phyloP scores from a whole-genome alignment of 35 echinoderm and acorn worm species.

The Lytechinus pictus region DNA sequence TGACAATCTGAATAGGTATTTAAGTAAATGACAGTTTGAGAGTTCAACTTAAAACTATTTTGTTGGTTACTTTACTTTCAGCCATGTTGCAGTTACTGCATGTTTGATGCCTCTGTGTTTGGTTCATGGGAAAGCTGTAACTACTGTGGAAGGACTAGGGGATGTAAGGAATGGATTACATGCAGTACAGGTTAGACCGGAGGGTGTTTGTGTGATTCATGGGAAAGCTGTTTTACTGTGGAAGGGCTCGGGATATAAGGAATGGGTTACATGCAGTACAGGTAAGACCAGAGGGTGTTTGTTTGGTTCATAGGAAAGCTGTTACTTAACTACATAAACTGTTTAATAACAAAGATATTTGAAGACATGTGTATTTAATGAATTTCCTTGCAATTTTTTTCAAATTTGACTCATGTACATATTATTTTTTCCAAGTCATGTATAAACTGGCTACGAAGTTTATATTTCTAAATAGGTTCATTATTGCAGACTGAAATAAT shows the following conservation, averaged over 20 bases:
- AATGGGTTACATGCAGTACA: constrained; percentile 72
- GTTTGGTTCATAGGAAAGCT: constrained; percentile 82
- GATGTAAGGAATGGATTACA: constrained; percentile 68
- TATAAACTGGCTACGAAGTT: too few relatives aligned
- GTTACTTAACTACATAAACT: constrained; percentile 21
- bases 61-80: neutral
- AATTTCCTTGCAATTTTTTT: too few relatives aligned
- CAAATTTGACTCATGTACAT: too few relatives aligned
- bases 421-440: too few relatives aligned
- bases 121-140: constrained; percentile 84
- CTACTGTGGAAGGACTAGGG: constrained; percentile 84
- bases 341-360: too few relatives aligned
- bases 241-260: constrained; percentile 77
- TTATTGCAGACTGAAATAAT: too few relatives aligned
- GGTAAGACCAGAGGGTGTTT: constrained; percentile 46
- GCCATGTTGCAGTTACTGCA: constrained; percentile 77
- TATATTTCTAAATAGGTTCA: too few relatives aligned
- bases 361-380: too few relatives aligned
- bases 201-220: constrained; percentile 66
- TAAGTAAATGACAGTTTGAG: too few relatives aligned
- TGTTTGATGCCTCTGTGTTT: constrained; percentile 83
- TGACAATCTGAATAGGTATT: too few relatives aligned
- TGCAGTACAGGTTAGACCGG: constrained; percentile 64
- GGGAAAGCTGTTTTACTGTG: constrained; percentile 81
- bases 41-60: too few relatives aligned